Conservation (phyloP, 2,888 invertebrate species). For the Mesorhabditis belari region DNA sequence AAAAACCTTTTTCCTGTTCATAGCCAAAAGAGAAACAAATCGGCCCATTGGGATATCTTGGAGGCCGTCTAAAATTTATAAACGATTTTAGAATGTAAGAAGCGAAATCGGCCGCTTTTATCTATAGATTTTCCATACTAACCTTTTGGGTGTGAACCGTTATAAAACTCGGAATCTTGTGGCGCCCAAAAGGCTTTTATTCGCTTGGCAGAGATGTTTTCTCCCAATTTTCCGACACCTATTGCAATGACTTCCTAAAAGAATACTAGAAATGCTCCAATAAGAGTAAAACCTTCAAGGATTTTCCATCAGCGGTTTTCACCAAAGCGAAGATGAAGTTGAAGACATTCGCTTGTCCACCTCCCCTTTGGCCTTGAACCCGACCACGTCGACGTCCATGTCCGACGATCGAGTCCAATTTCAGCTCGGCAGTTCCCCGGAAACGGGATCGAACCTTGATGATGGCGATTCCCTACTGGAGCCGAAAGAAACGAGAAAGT, state of each 20-base stretch:
- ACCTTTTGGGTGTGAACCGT: constrained; percentile 43
- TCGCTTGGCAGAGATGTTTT: constrained; percentile 40
- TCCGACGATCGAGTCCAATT: background rate
- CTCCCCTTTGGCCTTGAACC: no score
- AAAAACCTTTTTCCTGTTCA: constrained; percentile 16
- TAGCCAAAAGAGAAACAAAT: constrained; percentile 41
- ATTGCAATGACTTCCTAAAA: constrained; percentile 35
- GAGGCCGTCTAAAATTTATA: constrained; percentile 15
- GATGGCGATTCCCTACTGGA: background rate
- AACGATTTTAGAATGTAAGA: background rate
- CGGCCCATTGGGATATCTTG: constrained; percentile 33
- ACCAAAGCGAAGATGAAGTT: constrained; percentile 13
- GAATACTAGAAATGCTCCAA: background rate
- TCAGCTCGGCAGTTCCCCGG: background rate
- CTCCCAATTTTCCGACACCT: constrained; percentile 45
- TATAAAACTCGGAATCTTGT: constrained; percentile 24
- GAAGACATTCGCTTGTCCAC: background rate
- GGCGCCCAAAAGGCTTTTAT: constrained; percentile 30
- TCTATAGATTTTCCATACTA: background rate
- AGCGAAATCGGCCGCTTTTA: no score
- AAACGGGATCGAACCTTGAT: background rate
- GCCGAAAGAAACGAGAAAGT: background rate
- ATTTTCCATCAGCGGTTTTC: constrained; percentile 10
- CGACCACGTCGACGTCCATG: background rate
- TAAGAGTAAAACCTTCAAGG: constrained; percentile 6